Conservation (phyloP, 1,140 invertebrate species). For the Lysiphlebus fabarum region DNA sequence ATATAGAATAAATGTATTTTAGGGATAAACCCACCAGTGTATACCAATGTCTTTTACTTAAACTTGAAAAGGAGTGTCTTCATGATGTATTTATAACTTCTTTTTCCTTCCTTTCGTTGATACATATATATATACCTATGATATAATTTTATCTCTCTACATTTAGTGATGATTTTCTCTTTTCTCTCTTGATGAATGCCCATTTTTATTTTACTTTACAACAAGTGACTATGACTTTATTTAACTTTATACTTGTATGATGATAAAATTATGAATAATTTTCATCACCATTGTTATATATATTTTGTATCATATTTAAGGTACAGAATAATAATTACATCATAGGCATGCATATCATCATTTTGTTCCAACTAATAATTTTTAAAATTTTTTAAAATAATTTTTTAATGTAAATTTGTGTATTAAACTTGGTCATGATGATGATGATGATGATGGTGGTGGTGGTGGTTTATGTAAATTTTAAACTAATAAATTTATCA, state of each 20-base stretch:
- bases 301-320: background rate
- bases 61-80: constrained; percentile 34
- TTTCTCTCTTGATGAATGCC: constrained; percentile 37
- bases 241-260: constrained; percentile 35
- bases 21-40: constrained; percentile 17
- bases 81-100: constrained; percentile 48
- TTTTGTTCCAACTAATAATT: too few species aligned
- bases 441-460: too few species aligned
- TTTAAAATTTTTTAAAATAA: too few species aligned
- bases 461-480: too few species aligned
- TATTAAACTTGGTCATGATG: too few species aligned
- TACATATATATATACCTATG: constrained; percentile 18
- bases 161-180: too few species aligned
- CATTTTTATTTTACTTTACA: too few species aligned
- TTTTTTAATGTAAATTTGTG: too few species aligned
- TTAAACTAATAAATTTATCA: background rate
- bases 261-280: constrained; percentile 44
- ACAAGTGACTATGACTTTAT: constrained; percentile 25
- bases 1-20: constrained; percentile 29
- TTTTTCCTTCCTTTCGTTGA: constrained; percentile 36
- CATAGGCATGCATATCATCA: too few species aligned
- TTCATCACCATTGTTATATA: constrained; percentile 35
- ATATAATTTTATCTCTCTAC: constrained; percentile 20
- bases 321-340: too few species aligned
- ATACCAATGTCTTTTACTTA: constrained; percentile 30